A percentile compares a stretch with the other conserved stretches of the same genome.
These are phyloP conservation scores for Myotis findleyi DNA, from an alignment of 2,797 vertebrate species.

Conservation along the genomic window DNA sequence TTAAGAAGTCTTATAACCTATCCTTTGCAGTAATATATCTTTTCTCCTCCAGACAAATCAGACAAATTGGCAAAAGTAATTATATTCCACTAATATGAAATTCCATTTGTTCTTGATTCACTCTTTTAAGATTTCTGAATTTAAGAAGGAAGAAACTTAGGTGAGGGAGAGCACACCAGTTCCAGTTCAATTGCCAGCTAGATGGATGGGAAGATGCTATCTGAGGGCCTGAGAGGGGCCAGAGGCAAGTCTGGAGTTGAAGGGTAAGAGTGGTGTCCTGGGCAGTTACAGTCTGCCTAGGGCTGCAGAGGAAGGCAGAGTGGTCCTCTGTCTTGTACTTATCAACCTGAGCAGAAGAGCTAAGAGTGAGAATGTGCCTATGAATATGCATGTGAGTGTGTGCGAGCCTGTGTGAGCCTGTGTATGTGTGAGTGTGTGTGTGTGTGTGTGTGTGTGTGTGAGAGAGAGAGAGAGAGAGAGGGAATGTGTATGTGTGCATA, in stretches of 20 bases:
- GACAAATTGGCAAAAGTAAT: background rate
- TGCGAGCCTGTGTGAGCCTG: background rate
- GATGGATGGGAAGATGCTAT: background rate
- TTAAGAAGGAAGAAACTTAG: background rate
- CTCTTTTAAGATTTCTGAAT: background rate
- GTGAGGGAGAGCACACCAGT: background rate
- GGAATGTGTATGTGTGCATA: background rate
- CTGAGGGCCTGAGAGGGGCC: too few relatives aligned
- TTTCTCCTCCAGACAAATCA: background rate
- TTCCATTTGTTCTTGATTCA: background rate
- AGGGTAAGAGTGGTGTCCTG: background rate
- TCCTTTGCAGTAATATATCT: background rate
- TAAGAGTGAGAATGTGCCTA: background rate
- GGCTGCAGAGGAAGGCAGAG: background rate
- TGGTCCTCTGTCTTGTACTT: background rate
- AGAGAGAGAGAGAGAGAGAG: too few relatives aligned
- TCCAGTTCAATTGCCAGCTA: background rate
- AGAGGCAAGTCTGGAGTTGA: background rate
- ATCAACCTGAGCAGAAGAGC: background rate
- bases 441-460: background rate
- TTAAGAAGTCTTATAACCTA: background rate
- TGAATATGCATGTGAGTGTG: background rate
- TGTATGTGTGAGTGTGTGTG: too few relatives aligned
- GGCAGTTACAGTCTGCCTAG: background rate
- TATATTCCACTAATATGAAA: background rate